Conservation (phyloP, 1,140 invertebrate genomes). For the Pararge aegeria region DNA sequence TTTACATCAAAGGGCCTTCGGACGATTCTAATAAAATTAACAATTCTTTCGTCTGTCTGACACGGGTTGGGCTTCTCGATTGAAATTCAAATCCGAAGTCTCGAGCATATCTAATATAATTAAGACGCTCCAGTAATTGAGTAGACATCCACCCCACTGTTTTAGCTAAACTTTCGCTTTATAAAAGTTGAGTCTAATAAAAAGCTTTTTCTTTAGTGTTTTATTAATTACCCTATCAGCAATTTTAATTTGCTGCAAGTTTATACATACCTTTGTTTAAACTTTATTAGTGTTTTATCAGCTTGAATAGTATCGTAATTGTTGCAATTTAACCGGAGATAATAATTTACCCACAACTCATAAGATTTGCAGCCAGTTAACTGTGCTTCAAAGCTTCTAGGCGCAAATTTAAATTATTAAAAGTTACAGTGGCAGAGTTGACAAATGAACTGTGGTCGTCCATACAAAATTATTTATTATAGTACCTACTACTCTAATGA, state of each 20-base stretch:
- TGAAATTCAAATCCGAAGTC: slow-evolving; percentile 74
- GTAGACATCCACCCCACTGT: slow-evolving; percentile 64
- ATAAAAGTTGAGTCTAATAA: slow-evolving; percentile 34
- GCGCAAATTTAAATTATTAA: too few relatives aligned
- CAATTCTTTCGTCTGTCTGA: slow-evolving; percentile 62
- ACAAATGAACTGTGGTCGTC: too few relatives aligned
- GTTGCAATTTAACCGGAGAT: background rate
- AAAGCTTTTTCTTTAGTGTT: slow-evolving; percentile 28
- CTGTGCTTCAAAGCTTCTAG: too few relatives aligned
- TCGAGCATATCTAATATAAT: slow-evolving; percentile 73
- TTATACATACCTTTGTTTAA: background rate
- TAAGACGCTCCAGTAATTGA: slow-evolving; percentile 71
- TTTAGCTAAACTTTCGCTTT: slow-evolving; percentile 43
- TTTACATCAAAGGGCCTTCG: slow-evolving; percentile 71
- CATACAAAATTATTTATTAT: too few relatives aligned
- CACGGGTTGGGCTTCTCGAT: slow-evolving; percentile 54
- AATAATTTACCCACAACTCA: too few relatives aligned
- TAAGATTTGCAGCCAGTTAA: too few relatives aligned
- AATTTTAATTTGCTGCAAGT: slow-evolving; percentile 4
- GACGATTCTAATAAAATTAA: slow-evolving; percentile 72
- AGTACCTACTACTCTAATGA: too few relatives aligned
- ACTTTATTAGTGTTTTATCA: background rate
- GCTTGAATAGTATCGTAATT: background rate
- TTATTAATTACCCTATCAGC: slow-evolving; percentile 20
- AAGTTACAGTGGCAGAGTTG: too few relatives aligned